Base-by-base conservation (phyloP, 2,888 invertebrate genomes). In the Quadroppia sp. region DNA sequence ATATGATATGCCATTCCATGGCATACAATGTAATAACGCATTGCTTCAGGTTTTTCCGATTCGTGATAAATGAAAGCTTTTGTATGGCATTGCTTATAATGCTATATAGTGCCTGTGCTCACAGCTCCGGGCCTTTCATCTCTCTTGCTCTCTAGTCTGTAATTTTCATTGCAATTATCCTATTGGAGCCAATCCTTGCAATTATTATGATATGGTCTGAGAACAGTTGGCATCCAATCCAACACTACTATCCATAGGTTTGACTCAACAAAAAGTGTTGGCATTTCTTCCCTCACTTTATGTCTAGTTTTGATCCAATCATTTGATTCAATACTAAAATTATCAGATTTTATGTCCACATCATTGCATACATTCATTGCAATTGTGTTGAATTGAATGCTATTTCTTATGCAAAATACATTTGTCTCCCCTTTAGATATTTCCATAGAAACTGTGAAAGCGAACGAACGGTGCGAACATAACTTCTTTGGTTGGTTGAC, bases 31-130 rank as follows among this genome's bases (percentile, higher is more conserved):
- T 64, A 64, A 36, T 59, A 36, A 32, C 36, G 64, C 36, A 20
- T 32, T 36, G 64, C 64, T 64, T 64, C 64, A 64, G 64, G 64
- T 64, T 64, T 64, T 64, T 64, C 64, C 64, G 64, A 64, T 64
- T 64, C 64, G 64, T 64, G 64, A 64, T 64, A 64, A 64, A 64
- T 64, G 36, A 64, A 64, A 64, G 64, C 64, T 1, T 64, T 61
- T 61, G 11, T 64, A 17, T 61, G 2, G n/a, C n/a, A n/a, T 56
- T 50, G n/a, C 15, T 45, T 17, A 17, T 17, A 45, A 7, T 17
- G 50, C 50, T 50, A 45, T 45, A 45, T 45, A 45, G 45, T 17
- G 45, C 45, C 45, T 45, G n/a, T 45, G 45, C 50, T 36, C 13
- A 64, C 64, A 64, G 64, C 64, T 64, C 40, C 64, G 40, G 64